Evolutionary conservation across 2,888 invertebrate genomes (phyloP).

Genomic region (Griposia aprilina): DNA sequence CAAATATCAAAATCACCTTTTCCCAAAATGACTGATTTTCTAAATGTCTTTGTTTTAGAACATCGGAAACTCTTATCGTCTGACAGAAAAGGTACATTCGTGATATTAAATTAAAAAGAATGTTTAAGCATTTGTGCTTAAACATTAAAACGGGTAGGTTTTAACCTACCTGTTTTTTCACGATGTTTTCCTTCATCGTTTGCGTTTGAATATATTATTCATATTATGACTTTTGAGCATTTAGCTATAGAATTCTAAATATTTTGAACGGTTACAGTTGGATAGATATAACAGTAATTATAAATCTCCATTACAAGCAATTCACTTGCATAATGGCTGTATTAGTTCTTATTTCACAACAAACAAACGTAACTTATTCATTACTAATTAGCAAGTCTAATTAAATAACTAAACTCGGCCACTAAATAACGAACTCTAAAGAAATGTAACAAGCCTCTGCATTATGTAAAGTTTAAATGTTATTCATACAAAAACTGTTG

Average conservation of each 20-base stretch:
- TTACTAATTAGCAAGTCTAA: slow-evolving; percentile 72
- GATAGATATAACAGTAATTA: slow-evolving; percentile 17
- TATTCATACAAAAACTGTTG: slow-evolving; percentile 42
- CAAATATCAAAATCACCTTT: too few species aligned
- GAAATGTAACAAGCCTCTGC: slow-evolving; percentile 55
- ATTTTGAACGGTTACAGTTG: slow-evolving; percentile 15
- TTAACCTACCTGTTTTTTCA: too few species aligned
- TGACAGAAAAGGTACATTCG: too few species aligned
- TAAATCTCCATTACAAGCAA: slow-evolving; percentile 28
- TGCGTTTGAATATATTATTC: too few species aligned
- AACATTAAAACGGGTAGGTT: too few species aligned
- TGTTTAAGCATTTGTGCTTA: too few species aligned
- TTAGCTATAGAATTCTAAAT: neutral
- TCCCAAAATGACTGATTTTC: too few species aligned
- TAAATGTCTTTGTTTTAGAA: too few species aligned
- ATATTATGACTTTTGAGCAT: too few species aligned
- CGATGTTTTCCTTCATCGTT: too few species aligned
- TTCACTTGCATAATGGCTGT: slow-evolving; percentile 64
- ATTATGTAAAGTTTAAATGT: slow-evolving; percentile 60
- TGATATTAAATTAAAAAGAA: too few species aligned
- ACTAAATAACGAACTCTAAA: slow-evolving; percentile 62
- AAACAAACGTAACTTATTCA: slow-evolving; percentile 61
- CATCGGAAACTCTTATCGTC: too few species aligned
- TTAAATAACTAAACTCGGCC: slow-evolving; percentile 66
- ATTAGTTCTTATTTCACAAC: slow-evolving; percentile 67